Percentiles rank a stretch among this genome's conserved stretches.
phyloP scores from a whole-genome alignment of 2,113 vertebrate species.

The Paraplagusia blochii region DNA sequence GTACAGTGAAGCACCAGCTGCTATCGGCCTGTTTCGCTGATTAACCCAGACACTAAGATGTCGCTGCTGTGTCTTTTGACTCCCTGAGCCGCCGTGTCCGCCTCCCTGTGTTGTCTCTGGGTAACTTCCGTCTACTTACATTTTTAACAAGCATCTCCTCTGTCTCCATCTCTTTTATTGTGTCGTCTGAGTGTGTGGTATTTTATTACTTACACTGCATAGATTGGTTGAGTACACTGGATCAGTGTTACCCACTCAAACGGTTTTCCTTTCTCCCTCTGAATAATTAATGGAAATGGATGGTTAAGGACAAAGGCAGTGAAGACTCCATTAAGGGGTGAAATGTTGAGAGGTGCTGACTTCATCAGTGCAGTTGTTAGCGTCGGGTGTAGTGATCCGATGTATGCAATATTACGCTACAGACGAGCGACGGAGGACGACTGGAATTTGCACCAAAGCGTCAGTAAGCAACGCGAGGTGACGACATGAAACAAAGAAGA shows the following conservation, averaged over 20 bases:
- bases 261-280: constrained; percentile 72
- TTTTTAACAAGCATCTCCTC: constrained; percentile 76
- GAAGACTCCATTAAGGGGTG: constrained; percentile 72
- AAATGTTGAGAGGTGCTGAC: constrained; percentile 72
- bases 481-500: constrained; percentile 10
- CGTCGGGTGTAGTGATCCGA: constrained; percentile 36
- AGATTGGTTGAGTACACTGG: constrained; percentile 75
- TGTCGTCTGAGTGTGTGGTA: constrained; percentile 72
- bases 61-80: constrained; percentile 62
- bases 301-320: constrained; percentile 74
- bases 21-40: constrained; percentile 68
- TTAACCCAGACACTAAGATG: constrained; percentile 73
- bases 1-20: constrained; percentile 65
- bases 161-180: constrained; percentile 76
- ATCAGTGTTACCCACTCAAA: constrained; percentile 78
- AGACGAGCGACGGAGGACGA: neutral
- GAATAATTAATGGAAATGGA: constrained; percentile 75
- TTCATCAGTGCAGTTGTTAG: constrained; percentile 69
- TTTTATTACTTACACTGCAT: constrained; percentile 77
- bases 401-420: constrained; percentile 18
- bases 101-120: constrained; percentile 57
- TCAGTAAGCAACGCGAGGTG: constrained; percentile 1
- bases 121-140: constrained; percentile 71
- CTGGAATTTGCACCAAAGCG: constrained; percentile 13
- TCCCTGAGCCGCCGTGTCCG: constrained; percentile 47